These are phyloP conservation scores for Ariolimax columbianus DNA, from an alignment of 2,888 invertebrate genomes.

Conservation along the genomic window DNA sequence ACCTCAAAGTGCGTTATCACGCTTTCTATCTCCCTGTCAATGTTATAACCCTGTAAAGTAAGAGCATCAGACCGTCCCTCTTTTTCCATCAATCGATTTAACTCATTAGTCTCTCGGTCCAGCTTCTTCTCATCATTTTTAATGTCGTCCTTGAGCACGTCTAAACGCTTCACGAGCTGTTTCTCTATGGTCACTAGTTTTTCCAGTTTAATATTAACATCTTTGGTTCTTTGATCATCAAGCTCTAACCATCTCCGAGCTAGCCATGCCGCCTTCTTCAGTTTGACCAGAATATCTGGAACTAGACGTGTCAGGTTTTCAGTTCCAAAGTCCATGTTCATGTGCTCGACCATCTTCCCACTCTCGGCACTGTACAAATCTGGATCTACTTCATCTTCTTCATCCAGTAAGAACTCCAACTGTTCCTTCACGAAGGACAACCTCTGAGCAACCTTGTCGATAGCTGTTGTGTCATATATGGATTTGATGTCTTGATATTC, in stretches of 20 bases:
- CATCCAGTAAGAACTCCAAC: slow-evolving; percentile 65
- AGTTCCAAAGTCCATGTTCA: slow-evolving; percentile 63
- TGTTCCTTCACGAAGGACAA: slow-evolving; percentile 66
- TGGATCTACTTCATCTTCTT: slow-evolving; percentile 63
- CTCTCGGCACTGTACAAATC: slow-evolving; percentile 69
- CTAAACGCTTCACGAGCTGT: slow-evolving; percentile 61
- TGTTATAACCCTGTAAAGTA: slow-evolving; percentile 60
- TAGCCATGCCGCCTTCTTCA: slow-evolving; percentile 68
- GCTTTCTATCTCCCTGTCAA: slow-evolving; percentile 57
- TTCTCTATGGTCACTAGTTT: slow-evolving; percentile 63
- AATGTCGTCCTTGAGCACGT: slow-evolving; percentile 62
- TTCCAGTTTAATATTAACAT: slow-evolving; percentile 63
- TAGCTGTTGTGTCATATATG: slow-evolving; percentile 68
- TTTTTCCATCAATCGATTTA: slow-evolving; percentile 63
- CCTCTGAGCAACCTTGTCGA: slow-evolving; percentile 66
- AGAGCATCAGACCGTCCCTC: slow-evolving; percentile 66
- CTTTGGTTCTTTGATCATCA: slow-evolving; percentile 68
- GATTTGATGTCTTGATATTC: slow-evolving; percentile 68
- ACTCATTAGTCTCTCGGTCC: slow-evolving; percentile 61
- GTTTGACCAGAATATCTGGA: slow-evolving; percentile 70
- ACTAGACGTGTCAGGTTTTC: slow-evolving; percentile 63
- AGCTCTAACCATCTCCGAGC: slow-evolving; percentile 66
- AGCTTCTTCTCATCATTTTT: slow-evolving; percentile 62
- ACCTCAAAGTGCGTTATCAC: slow-evolving; percentile 56
- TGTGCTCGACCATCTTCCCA: slow-evolving; percentile 59